These are phyloP conservation scores for Triplophysa dalaica DNA, from an alignment of 2,113 vertebrate species.

Conservation along the genomic window DNA sequence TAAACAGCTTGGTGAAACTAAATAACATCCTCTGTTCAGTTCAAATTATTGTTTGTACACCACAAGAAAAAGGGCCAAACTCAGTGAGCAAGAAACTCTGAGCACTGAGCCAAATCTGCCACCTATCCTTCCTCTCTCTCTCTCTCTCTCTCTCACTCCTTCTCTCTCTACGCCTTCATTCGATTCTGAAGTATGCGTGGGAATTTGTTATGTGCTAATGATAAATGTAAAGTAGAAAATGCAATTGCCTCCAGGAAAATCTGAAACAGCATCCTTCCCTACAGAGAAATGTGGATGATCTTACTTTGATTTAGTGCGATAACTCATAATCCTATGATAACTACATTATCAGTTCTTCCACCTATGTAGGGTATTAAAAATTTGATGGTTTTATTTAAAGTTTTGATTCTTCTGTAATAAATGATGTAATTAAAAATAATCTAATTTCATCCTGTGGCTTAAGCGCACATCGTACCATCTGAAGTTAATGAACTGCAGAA, in stretches of 20 bases:
- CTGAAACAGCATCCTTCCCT: constrained; percentile 41
- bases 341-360: constrained; percentile 6
- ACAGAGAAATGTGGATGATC: constrained; percentile 19
- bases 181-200: constrained; percentile 49
- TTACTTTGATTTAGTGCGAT: constrained; percentile 11
- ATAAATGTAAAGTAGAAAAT: constrained; percentile 55
- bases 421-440: neutral
- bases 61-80: constrained; percentile 9
- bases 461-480: neutral
- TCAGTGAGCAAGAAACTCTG: constrained; percentile 12
- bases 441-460: neutral
- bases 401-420: neutral
- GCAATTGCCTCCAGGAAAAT: constrained; percentile 54
- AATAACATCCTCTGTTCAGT: neutral
- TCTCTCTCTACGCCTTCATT: constrained; percentile 36
- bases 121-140: constrained; percentile 24
- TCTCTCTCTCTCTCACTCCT: constrained; percentile 12
- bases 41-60: constrained; percentile 15
- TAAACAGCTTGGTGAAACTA: neutral
- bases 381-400: neutral
- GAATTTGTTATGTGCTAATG: constrained; percentile 53
- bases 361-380: neutral
- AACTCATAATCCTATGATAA: neutral
- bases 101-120: constrained; percentile 35
- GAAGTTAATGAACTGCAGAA: too few species aligned